These are phyloP conservation scores for Amaurobius ferox DNA, from an alignment of 2,888 invertebrate species.

Conservation along the genomic window DNA sequence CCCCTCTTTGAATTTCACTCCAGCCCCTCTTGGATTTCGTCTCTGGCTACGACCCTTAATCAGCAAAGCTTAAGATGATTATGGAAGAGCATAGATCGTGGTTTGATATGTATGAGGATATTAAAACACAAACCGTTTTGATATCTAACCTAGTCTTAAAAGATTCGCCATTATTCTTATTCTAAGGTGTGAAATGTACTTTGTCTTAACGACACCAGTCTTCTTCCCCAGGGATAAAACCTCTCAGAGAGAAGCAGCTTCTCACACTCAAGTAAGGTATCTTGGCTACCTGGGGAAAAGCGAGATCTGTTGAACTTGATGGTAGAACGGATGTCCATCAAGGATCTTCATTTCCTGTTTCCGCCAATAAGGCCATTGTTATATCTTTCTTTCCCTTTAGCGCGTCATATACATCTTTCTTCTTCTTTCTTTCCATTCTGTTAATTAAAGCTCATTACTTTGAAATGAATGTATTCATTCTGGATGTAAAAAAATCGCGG, in stretches of 20 bases:
- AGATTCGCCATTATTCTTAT: no score
- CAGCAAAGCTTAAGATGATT: no score
- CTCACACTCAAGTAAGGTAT: background rate
- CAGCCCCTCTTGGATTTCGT: no score
- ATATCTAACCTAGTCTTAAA: no score
- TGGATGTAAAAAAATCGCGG: background rate
- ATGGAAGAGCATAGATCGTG: no score
- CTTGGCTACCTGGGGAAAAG: background rate
- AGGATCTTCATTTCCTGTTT: background rate
- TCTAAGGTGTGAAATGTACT: no score
- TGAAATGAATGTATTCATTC: background rate
- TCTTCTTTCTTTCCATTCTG: background rate
- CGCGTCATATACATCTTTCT: background rate
- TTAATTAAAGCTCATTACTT: background rate
- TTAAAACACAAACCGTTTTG: no score
- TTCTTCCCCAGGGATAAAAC: no score
- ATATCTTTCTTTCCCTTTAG: background rate
- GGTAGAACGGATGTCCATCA: background rate
- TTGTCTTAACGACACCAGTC: no score
- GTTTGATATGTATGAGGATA: no score
- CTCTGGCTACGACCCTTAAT: no score
- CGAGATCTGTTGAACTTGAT: background rate
- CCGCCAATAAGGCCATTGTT: background rate
- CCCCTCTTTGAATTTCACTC: no score
- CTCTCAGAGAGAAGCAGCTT: background rate